A percentile compares a stretch with the other conserved stretches of the same genome.
Conservation (phyloP, 1,140 invertebrate species). For the Pygmarrhopalites habei region DNA sequence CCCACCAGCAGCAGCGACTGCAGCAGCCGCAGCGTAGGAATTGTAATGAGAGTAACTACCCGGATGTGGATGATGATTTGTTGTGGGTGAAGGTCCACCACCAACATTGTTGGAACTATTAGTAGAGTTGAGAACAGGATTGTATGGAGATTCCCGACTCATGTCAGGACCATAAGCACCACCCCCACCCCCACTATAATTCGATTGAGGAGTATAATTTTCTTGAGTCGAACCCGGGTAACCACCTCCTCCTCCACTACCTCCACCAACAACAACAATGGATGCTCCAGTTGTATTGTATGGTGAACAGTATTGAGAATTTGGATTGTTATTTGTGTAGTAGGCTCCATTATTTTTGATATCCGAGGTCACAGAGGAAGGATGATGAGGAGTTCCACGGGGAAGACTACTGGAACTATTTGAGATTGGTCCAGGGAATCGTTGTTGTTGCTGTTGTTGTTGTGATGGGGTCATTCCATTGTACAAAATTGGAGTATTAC, state of each 20-base stretch:
- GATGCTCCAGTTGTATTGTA: not conserved
- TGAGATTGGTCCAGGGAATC: not conserved
- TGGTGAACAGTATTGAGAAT: constrained; percentile 40
- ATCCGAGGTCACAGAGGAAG: no score
- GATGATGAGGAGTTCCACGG: no score
- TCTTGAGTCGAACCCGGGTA: no score
- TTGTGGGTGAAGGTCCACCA: constrained; percentile 12
- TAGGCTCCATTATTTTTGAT: constrained; percentile 34
- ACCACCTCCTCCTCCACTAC: no score
- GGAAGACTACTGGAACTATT: not conserved
- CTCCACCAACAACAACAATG: constrained; percentile 4
- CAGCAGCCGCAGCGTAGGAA: constrained; percentile 1
- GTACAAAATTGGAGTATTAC: constrained; percentile 3
- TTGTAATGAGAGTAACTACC: constrained; percentile 14
- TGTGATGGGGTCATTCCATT: constrained; percentile 3
- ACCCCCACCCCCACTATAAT: not conserved
- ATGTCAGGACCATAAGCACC: not conserved
- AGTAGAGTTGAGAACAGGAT: not conserved
- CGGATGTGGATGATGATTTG: constrained; percentile 18
- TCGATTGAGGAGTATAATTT: not conserved
- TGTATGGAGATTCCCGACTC: constrained; percentile 3
- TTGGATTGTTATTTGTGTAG: constrained; percentile 37
- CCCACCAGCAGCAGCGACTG: constrained; percentile 5
- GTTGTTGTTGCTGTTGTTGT: no score
- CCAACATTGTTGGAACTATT: constrained; percentile 1